Conservation (phyloP, 2,113 vertebrate genomes). For the Notothenia rossii region DNA sequence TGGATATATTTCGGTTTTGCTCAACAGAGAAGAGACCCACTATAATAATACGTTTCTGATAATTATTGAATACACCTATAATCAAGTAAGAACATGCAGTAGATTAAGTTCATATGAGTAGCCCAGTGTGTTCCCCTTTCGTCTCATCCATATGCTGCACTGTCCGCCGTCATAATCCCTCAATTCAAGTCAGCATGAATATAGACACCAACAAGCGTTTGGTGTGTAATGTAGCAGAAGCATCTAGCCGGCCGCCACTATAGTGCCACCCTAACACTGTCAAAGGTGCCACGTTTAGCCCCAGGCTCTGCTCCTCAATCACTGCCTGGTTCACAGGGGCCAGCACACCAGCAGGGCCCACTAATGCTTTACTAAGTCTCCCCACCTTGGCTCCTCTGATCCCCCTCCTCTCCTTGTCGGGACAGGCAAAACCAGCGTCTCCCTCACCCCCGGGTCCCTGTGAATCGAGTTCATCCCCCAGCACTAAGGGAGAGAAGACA, state of each 20-base stretch:
- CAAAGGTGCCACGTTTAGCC: slow-evolving; percentile 75
- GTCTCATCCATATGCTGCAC: slow-evolving; percentile 27
- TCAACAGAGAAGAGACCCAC: slow-evolving; percentile 29
- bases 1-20: slow-evolving; percentile 28
- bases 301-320: slow-evolving; percentile 68
- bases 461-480: slow-evolving; percentile 38
- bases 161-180: slow-evolving; percentile 50
- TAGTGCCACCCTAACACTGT: slow-evolving; percentile 72
- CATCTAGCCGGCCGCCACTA: slow-evolving; percentile 56
- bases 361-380: slow-evolving; percentile 57
- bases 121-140: slow-evolving; percentile 2
- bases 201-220: slow-evolving; percentile 63
- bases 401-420: slow-evolving; percentile 17
- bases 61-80: neutral
- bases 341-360: slow-evolving; percentile 66
- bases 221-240: slow-evolving; percentile 76
- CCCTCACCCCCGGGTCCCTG: slow-evolving; percentile 26
- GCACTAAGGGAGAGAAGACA: slow-evolving; percentile 30
- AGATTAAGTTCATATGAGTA: neutral
- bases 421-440: slow-evolving; percentile 28
- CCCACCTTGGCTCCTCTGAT: slow-evolving; percentile 3
- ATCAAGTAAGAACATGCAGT: neutral
- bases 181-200: slow-evolving; percentile 59
- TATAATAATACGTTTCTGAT: neutral
- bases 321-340: slow-evolving; percentile 59